These are phyloP conservation scores for Venusia cambrica DNA, from an alignment of 2,888 invertebrate genomes.

Conservation along the genomic window DNA sequence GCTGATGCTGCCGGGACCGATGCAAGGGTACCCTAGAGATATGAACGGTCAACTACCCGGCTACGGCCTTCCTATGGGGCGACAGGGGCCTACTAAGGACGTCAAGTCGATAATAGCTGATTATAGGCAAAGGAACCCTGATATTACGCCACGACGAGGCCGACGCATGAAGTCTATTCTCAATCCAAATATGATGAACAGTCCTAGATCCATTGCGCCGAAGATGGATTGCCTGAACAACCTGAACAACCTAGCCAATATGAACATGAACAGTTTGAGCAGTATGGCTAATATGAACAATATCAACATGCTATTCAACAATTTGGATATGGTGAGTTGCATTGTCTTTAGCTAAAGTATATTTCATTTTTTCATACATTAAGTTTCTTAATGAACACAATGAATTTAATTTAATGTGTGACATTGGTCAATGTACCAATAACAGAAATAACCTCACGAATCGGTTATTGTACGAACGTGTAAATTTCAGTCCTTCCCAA, in stretches of 20 bases:
- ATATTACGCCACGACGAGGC: conserved; percentile 85
- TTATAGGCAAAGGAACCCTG: conserved; percentile 88
- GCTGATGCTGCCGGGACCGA: conserved; percentile 63
- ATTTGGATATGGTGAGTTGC: conserved; percentile 72
- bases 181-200: conserved; percentile 70
- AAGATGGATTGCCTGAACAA: conserved; percentile 58
- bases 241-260: conserved; percentile 14
- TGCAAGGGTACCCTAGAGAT: conserved; percentile 67
- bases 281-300: conserved; percentile 43
- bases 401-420: too few relatives aligned
- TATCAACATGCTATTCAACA: conserved; percentile 71
- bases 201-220: conserved; percentile 67
- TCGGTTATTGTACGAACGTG: too few relatives aligned
- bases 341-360: too few relatives aligned
- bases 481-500: too few relatives aligned
- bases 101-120: conserved; percentile 92
- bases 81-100: conserved; percentile 89
- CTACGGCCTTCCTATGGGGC: conserved; percentile 78
- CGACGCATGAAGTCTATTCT: conserved; percentile 81
- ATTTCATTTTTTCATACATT: too few relatives aligned
- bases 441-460: too few relatives aligned
- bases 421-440: too few relatives aligned
- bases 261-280: conserved; percentile 26
- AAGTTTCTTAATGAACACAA: too few relatives aligned
- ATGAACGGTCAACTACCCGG: conserved; percentile 83